These are phyloP conservation scores for Lepeophtheirus salmonis DNA, from an alignment of 1,140 invertebrate species.

Conservation along the genomic window DNA sequence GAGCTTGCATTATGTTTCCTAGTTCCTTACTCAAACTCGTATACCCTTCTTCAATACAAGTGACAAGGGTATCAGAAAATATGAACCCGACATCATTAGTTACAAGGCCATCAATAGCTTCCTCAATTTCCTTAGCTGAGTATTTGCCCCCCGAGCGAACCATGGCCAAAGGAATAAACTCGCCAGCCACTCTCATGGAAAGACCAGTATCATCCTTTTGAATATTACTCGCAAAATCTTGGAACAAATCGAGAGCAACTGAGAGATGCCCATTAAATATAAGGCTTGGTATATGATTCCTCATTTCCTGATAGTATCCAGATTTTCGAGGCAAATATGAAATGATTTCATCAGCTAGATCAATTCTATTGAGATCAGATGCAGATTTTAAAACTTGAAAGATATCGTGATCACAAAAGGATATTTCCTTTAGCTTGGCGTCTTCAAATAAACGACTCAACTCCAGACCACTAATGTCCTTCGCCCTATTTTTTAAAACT, in stretches of 20 bases:
- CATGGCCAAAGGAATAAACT: not conserved
- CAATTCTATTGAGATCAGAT: not conserved
- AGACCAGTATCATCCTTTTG: not conserved
- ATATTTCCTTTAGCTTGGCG: not conserved
- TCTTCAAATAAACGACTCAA: not conserved
- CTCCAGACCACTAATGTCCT: not conserved
- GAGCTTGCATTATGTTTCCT: not conserved
- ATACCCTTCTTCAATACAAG: not conserved
- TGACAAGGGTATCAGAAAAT: not conserved
- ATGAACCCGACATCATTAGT: not conserved
- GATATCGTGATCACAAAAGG: conserved; percentile 12
- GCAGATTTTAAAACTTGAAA: not conserved
- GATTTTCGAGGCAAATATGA: not conserved
- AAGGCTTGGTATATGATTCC: conserved; percentile 1
- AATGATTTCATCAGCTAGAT: not conserved
- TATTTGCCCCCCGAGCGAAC: not conserved
- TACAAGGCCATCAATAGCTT: not conserved
- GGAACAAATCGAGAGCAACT: not conserved
- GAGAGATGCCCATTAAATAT: not conserved
- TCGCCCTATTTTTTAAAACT: not conserved
- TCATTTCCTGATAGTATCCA: conserved; percentile 8
- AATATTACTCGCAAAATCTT: not conserved
- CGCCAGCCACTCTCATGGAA: not conserved
- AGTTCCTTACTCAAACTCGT: not conserved
- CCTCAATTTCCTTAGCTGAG: not conserved